These are phyloP conservation scores for Hemithea aestivaria DNA, from an alignment of 2,888 invertebrate species.

Conservation along the genomic window DNA sequence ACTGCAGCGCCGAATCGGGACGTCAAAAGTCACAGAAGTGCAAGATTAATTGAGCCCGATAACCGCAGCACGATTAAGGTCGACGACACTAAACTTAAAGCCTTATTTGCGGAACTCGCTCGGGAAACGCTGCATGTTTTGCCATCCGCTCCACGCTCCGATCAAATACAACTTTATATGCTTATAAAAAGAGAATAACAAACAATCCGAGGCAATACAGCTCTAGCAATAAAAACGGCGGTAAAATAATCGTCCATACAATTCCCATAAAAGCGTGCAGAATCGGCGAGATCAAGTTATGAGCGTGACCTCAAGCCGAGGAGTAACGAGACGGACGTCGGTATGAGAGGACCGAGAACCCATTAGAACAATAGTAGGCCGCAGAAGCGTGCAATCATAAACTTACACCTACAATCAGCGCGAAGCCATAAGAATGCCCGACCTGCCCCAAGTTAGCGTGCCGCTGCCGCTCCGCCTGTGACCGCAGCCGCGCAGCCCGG, in stretches of 20 bases:
- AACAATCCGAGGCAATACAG: conserved; percentile 36
- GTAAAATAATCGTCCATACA: conserved; percentile 45
- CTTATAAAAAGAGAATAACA: conserved; percentile 28
- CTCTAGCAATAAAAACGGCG: conserved; percentile 29
- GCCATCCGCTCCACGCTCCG: conserved; percentile 7
- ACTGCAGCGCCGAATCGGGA: conserved; percentile 63
- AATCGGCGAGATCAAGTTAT: conserved; percentile 62
- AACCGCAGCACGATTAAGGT: conserved; percentile 53
- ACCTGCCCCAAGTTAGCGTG: conserved; percentile 58
- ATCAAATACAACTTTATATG: conserved; percentile 4
- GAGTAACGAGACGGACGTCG: conserved; percentile 53
- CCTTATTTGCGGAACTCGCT: conserved; percentile 16
- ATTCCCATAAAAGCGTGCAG: conserved; percentile 56
- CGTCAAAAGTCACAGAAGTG: conserved; percentile 63
- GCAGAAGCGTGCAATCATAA: conserved; percentile 71
- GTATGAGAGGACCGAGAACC: conserved; percentile 50
- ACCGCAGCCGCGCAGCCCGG: conserved; percentile 29
- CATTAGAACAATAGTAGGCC: conserved; percentile 70
- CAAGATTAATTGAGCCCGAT: conserved; percentile 67
- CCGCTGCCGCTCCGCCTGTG: conserved; percentile 32
- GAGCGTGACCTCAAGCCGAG: conserved; percentile 56
- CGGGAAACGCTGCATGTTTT: conserved; percentile 12
- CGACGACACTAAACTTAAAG: conserved; percentile 27
- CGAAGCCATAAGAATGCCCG: conserved; percentile 54
- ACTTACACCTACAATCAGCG: conserved; percentile 62